Percentiles rank a stretch among this genome's conserved stretches.
Evolutionary conservation across 1,140 invertebrate species (phyloP).

Genomic region (Dufourea novaeangliae): DNA sequence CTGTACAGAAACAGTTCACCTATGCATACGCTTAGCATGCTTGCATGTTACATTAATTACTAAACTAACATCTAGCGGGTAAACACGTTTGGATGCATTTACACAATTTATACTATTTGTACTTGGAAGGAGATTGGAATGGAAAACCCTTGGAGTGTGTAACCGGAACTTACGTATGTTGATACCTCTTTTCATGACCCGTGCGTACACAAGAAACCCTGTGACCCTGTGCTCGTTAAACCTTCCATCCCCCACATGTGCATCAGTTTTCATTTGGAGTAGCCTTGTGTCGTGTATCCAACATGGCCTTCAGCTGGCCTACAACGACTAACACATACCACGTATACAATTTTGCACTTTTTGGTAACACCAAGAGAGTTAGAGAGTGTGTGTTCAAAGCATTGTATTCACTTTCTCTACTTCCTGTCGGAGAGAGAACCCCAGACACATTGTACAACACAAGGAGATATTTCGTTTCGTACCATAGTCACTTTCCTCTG

Average conservation of each 20-base stretch:
- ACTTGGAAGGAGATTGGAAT: slow-evolving; percentile 56
- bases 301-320: background rate
- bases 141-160: slow-evolving; percentile 41
- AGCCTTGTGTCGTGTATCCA: background rate
- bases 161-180: background rate
- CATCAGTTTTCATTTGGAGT: slow-evolving; percentile 20
- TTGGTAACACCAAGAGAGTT: background rate
- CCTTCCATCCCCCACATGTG: background rate
- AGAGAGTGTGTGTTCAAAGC: slow-evolving; percentile 4
- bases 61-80: slow-evolving; percentile 64
- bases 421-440: slow-evolving; percentile 11
- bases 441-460: background rate
- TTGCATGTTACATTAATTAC: slow-evolving; percentile 67
- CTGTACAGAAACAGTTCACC: slow-evolving; percentile 9
- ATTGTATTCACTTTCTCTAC: background rate
- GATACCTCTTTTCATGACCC: slow-evolving; percentile 4
- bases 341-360: background rate
- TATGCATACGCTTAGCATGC: slow-evolving; percentile 72
- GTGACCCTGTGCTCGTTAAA: background rate
- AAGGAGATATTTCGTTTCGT: slow-evolving; percentile 4
- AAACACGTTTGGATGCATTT: slow-evolving; percentile 77
- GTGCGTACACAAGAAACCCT: slow-evolving; percentile 2
- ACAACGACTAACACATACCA: background rate
- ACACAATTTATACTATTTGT: slow-evolving; percentile 77
- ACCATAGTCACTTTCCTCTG: slow-evolving; percentile 26